Evolutionary conservation across 2,113 vertebrate genomes (phyloP).

Genomic region (Nettapus auritus): DNA sequence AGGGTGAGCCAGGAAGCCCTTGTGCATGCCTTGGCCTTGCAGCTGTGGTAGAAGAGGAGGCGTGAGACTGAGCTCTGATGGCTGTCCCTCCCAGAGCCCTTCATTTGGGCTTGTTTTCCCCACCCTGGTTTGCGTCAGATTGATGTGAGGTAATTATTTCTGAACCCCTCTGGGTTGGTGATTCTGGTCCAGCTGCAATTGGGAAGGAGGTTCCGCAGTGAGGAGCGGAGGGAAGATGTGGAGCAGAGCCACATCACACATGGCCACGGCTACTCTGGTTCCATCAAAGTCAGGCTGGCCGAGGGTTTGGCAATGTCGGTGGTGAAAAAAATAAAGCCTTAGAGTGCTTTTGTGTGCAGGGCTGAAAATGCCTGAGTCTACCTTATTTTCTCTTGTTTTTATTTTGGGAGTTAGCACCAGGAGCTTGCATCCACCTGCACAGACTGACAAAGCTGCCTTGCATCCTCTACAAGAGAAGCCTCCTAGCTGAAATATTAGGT

Average conservation of each 20-base stretch:
- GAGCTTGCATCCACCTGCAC: neutral
- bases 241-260: neutral
- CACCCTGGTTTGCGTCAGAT: neutral
- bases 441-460: neutral
- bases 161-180: constrained; percentile 4
- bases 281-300: neutral
- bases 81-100: neutral
- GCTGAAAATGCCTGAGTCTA: neutral
- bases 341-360: neutral
- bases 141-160: neutral
- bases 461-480: neutral
- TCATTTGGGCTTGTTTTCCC: neutral
- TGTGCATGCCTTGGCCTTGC: neutral
- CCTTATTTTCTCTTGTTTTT: neutral
- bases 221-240: neutral
- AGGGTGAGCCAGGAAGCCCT: neutral
- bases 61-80: neutral
- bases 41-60: neutral
- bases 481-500: neutral
- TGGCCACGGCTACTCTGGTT: neutral
- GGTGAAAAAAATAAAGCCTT: neutral
- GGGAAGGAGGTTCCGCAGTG: neutral
- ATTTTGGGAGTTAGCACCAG: neutral
- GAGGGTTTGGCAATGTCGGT: neutral
- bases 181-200: neutral